phyloP scores from a whole-genome alignment of 2,888 invertebrate genomes.

The Amblyjoppa fuscipennis region DNA sequence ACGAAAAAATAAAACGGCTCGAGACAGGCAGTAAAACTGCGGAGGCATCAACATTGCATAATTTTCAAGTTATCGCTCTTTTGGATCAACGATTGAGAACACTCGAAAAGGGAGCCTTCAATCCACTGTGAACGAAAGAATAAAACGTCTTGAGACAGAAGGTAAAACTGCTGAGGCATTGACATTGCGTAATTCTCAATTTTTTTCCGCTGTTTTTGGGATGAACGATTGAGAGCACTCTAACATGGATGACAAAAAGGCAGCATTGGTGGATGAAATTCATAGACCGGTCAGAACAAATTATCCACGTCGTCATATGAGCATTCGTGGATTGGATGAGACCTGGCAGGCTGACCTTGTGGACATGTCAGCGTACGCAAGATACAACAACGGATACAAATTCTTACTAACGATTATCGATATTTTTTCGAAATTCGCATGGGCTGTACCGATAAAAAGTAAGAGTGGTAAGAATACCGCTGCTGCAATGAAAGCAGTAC shows the following conservation, averaged over 20 bases:
- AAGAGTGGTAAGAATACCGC: background rate
- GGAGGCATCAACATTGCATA: conserved; percentile 17
- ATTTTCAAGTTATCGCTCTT: conserved; percentile 6
- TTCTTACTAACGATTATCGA: too few species aligned
- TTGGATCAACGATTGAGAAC: background rate
- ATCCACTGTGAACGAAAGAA: too few species aligned
- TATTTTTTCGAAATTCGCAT: background rate
- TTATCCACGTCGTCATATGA: conserved; percentile 78
- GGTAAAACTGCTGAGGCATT: conserved; percentile 4
- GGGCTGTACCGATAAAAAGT: background rate
- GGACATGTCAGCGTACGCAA: conserved; percentile 77
- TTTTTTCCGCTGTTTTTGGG: background rate
- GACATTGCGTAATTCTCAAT: conserved; percentile 18
- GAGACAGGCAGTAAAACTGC: background rate
- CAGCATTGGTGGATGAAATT: conserved; percentile 58
- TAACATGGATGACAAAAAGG: conserved; percentile 31
- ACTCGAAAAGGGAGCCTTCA: too few species aligned
- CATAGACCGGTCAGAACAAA: conserved; percentile 77
- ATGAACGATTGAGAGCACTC: background rate
- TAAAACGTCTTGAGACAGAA: background rate
- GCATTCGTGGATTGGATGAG: conserved; percentile 81
- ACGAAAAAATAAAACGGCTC: background rate
- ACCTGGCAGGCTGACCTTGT: conserved; percentile 84
- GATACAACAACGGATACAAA: conserved; percentile 75
- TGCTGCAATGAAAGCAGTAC: background rate